These are phyloP conservation scores for Drosophila pseudotalamancana DNA, from an alignment of 2,888 invertebrate genomes.

Conservation along the genomic window DNA sequence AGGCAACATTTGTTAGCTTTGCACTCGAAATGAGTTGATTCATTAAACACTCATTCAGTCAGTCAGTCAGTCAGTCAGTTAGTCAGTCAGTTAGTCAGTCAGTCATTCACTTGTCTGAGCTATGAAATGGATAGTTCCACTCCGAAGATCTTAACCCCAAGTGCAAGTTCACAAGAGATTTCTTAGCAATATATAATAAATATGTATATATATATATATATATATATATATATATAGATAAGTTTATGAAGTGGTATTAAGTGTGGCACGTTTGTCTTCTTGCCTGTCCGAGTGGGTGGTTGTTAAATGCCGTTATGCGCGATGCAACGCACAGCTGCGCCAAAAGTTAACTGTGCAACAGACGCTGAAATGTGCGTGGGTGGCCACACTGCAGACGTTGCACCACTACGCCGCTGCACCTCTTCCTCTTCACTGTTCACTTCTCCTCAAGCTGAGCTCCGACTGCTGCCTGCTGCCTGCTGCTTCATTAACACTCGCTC, in stretches of 20 bases:
- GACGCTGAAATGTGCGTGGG: conserved; percentile 22
- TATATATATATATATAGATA: not conserved
- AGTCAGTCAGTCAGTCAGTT: too few relatives aligned
- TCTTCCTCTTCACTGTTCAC: too few relatives aligned
- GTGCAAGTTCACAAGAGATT: conserved; percentile 59
- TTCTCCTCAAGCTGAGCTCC: not conserved
- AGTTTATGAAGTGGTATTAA: conserved; percentile 16
- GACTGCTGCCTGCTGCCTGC: not conserved
- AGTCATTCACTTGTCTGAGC: conserved; percentile 49
- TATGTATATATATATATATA: not conserved
- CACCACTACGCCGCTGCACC: conserved; percentile 3
- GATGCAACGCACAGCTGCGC: conserved; percentile 27
- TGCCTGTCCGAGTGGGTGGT: conserved; percentile 55
- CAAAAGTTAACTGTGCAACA: conserved; percentile 11
- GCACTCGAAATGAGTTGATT: conserved; percentile 31
- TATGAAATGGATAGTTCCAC: conserved; percentile 26
- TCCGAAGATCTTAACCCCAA: conserved; percentile 22
- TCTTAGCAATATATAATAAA: not conserved
- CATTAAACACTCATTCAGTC: conserved; percentile 58
- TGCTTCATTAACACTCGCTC: conserved; percentile 62
- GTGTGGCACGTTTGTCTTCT: conserved; percentile 15
- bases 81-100: not conserved
- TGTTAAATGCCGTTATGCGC: conserved; percentile 48
- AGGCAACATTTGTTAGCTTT: conserved; percentile 14
- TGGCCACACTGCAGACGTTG: conserved; percentile 5